phyloP scores from a whole-genome alignment of 2,113 vertebrate species.

The Rissa tridactyla region DNA sequence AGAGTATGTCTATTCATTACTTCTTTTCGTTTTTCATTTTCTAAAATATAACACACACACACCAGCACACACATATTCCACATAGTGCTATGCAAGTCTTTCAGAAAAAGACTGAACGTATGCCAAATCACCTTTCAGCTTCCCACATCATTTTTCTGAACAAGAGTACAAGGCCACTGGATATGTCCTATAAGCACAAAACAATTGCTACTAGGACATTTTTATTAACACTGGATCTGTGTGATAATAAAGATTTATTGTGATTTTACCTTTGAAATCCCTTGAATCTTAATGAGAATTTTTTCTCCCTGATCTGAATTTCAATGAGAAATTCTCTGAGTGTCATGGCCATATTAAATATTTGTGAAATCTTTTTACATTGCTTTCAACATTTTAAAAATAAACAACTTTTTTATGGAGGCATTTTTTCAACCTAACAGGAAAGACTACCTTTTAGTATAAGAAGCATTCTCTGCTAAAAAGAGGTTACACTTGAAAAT shows the following conservation, averaged over 20 bases:
- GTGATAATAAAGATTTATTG: constrained; percentile 35
- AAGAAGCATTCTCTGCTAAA: neutral
- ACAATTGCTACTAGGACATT: neutral
- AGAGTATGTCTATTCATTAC: neutral
- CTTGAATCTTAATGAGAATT: constrained; percentile 42
- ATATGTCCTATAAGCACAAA: neutral
- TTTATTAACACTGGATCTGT: constrained; percentile 31
- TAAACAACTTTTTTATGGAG: neutral
- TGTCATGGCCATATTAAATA: constrained; percentile 3
- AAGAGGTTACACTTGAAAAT: neutral
- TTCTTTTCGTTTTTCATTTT: neutral
- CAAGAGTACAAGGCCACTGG: neutral
- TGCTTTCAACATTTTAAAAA: constrained; percentile 12
- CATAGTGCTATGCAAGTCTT: neutral
- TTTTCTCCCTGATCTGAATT: constrained; percentile 5
- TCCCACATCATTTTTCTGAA: constrained; percentile 3
- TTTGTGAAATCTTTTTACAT: neutral
- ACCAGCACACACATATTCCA: neutral
- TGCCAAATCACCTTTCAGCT: neutral
- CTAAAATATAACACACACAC: neutral
- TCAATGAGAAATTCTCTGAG: neutral
- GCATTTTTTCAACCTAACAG: neutral
- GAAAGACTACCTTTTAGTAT: neutral
- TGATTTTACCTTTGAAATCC: constrained; percentile 26
- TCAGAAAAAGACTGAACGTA: neutral